Percentiles rank a stretch among this genome's conserved stretches.
phyloP scores from a whole-genome alignment of 2,888 invertebrate species.

The Eugnorisma glareosa region DNA sequence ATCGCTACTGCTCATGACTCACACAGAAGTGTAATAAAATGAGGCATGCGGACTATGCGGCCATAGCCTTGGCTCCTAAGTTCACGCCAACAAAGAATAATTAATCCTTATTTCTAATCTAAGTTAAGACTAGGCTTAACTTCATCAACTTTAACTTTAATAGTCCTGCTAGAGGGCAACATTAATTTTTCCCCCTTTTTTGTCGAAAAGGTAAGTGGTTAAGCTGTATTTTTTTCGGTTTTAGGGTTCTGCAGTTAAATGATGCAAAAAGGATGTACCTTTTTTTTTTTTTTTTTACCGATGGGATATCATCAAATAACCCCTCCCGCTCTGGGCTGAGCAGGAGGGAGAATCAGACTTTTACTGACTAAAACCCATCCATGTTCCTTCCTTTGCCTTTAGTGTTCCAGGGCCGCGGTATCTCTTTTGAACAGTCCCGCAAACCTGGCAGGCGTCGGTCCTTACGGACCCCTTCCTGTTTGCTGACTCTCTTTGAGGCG shows the following conservation, averaged over 20 bases:
- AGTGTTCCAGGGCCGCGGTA: too few species aligned
- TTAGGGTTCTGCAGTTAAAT: conserved; percentile 13
- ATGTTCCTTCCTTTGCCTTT: too few species aligned
- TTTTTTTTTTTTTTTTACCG: too few species aligned
- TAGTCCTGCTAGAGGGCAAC: conserved; percentile 14
- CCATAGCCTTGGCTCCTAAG: conserved; percentile 74
- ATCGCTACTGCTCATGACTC: conserved; percentile 61
- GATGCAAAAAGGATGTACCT: too few species aligned
- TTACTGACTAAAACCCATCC: too few species aligned
- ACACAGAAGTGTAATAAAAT: conserved; percentile 78
- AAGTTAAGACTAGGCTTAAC: conserved; percentile 52
- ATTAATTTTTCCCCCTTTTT: conserved; percentile 31
- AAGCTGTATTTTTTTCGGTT: conserved; percentile 21
- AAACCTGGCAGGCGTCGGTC: too few species aligned
- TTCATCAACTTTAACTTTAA: conserved; percentile 46
- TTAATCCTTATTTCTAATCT: conserved; percentile 68
- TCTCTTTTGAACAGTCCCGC: too few species aligned
- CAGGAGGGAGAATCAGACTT: too few species aligned
- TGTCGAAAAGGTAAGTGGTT: conserved; percentile 28
- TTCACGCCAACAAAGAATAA: conserved; percentile 70
- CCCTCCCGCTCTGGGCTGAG: too few species aligned
- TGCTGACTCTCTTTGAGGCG: too few species aligned
- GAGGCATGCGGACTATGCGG: conserved; percentile 81
- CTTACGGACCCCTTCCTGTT: too few species aligned
- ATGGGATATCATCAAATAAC: too few species aligned